These are phyloP conservation scores for Xylota sylvarum DNA, from an alignment of 2,888 invertebrate species.

Conservation along the genomic window DNA sequence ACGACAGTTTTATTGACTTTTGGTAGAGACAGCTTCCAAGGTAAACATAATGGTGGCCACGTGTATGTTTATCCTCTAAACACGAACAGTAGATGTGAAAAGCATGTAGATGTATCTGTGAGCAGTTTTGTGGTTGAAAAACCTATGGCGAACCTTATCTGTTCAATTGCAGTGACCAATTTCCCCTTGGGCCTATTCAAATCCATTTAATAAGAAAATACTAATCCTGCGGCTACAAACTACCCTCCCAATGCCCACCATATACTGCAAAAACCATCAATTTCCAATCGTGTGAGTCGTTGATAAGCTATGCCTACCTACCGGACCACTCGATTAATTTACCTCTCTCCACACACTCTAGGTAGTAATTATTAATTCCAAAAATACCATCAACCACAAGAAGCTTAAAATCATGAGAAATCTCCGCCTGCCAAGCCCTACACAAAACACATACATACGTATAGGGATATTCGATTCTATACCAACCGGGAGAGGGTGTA, in stretches of 20 bases:
- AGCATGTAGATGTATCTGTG: too few species aligned
- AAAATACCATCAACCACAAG: conserved; percentile 38
- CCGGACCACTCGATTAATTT: neutral
- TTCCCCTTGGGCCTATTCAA: too few species aligned
- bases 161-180: too few species aligned
- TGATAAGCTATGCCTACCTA: conserved; percentile 5
- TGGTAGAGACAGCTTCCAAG: neutral
- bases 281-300: neutral
- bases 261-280: neutral
- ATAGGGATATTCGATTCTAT: conserved; percentile 46
- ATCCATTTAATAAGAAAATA: too few species aligned
- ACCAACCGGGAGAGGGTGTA: neutral
- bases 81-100: too few species aligned
- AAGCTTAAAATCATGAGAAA: conserved; percentile 26
- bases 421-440: conserved; percentile 33
- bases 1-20: neutral
- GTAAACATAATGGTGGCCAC: too few species aligned
- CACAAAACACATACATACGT: neutral
- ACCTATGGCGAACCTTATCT: too few species aligned
- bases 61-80: too few species aligned
- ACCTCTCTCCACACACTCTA: neutral
- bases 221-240: too few species aligned
- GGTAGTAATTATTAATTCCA: conserved; percentile 31
- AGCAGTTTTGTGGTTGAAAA: too few species aligned
- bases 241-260: too few species aligned